These are phyloP conservation scores for Anoncus sp. DNA, from an alignment of 2,888 invertebrate species.

Conservation along the genomic window DNA sequence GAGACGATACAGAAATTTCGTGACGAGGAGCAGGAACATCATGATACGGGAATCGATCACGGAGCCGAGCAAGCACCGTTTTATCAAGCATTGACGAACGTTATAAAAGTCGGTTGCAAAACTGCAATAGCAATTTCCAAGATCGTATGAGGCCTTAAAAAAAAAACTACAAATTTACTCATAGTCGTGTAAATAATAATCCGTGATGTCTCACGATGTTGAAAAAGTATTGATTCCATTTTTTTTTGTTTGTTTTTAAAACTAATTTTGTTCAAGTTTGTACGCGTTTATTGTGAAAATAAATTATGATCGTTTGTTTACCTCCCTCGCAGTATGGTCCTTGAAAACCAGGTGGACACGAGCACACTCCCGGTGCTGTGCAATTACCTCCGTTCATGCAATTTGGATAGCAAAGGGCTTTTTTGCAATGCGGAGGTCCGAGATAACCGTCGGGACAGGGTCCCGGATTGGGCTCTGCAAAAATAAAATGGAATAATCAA, in stretches of 20 bases:
- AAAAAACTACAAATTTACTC: not conserved
- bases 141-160: conserved; percentile 86
- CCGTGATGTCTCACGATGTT: not conserved
- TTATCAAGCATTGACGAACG: conserved; percentile 92
- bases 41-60: conserved; percentile 96
- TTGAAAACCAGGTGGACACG: conserved; percentile 95
- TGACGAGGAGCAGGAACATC: conserved; percentile 99
- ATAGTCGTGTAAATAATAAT: conserved; percentile 35
- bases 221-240: conserved; percentile 22
- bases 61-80: conserved; percentile 98
- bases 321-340: conserved; percentile 96
- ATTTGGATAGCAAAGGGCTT: conserved; percentile 95
- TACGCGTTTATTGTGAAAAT: conserved; percentile 24
- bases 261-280: conserved; percentile 5
- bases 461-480: conserved; percentile 93
- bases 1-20: conserved; percentile 95
- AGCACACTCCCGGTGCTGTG: conserved; percentile 94
- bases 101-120: conserved; percentile 96
- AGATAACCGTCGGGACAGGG: conserved; percentile 96
- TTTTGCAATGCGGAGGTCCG: conserved; percentile 93
- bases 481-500: conserved; percentile 24
- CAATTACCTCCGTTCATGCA: conserved; percentile 97
- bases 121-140: conserved; percentile 97
- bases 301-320: conserved; percentile 79
- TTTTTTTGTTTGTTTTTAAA: conserved; percentile 15